Evolutionary conservation across 2,888 invertebrate species (phyloP), one percentile per base, ranked within the genome.

Genomic region (Ochlodes sylvanus): DNA sequence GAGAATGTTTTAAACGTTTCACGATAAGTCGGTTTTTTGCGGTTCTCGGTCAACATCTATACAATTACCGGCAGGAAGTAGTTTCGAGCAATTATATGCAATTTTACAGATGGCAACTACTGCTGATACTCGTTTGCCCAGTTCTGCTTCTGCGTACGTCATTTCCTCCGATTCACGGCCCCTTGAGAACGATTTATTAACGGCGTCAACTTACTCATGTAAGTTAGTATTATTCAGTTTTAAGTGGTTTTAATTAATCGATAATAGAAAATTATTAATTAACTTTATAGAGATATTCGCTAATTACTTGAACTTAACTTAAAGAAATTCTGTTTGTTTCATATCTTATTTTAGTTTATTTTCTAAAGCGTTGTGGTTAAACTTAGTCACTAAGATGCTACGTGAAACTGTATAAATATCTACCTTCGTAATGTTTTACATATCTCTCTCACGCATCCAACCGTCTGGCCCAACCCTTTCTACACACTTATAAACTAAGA

Each of bases 61-160:
- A 44, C 17, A 17, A 63, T 68, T 76, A 76, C 70, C 70, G 77
- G 77, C 76, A 85, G 88, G 87, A 87, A 89, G 85, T 84, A 75
- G 82, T 83, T 85, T 64, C 56, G 75, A 69, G 69, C 50, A 77
- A 78, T 79, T 84, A 86, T 79, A 79, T 79, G 76, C 76, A 79
- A 84, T 86, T 87, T 85, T 80, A 79, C 78, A 79, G 76, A 76
- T 74, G 68, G 77, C 77, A 85, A 83, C 83, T 56, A 44, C 21
- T 50, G 38, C 50, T 50, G 38, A 50, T 85, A 85, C 78, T 75
- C 70, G 72, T 72, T 73, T 68, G 70, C 63, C 71, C 75, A 65
- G 73, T 60, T 75, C 52, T 52, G 73, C 64, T 73, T 74, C 74
- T 73, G 75, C 73, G 73, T 65, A 66, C 68, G 72, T 77, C 21